Percentiles rank a stretch among this genome's conserved stretches.
These are phyloP conservation scores for Tiliacea citrago DNA, from an alignment of 2,888 invertebrate genomes.

Conservation along the genomic window DNA sequence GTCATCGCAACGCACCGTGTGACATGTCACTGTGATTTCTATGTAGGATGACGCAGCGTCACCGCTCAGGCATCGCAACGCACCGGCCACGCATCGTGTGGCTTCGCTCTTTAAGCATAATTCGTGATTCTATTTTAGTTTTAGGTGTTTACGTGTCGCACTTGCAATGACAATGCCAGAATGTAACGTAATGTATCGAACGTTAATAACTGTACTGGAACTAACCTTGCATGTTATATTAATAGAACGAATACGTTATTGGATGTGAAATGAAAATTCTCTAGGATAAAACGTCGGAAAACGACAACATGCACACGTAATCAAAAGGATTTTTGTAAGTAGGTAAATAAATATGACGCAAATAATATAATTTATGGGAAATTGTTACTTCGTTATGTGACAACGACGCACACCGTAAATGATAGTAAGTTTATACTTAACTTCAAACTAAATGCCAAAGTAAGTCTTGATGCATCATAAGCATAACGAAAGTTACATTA, in stretches of 20 bases:
- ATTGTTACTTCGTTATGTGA: constrained; percentile 48
- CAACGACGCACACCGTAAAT: constrained; percentile 49
- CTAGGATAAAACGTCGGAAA: constrained; percentile 50
- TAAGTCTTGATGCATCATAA: constrained; percentile 30
- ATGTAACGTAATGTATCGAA: constrained; percentile 51
- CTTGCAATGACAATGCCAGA: constrained; percentile 53
- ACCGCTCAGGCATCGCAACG: too few species aligned
- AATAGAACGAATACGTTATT: constrained; percentile 55
- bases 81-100: too few species aligned
- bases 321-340: constrained; percentile 61
- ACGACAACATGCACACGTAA: constrained; percentile 70
- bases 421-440: constrained; percentile 58
- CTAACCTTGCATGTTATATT: constrained; percentile 50
- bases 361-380: constrained; percentile 39
- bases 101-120: constrained; percentile 6
- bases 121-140: constrained; percentile 54
- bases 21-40: too few species aligned
- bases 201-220: constrained; percentile 53
- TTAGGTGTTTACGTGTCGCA: constrained; percentile 42
- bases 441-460: constrained; percentile 39
- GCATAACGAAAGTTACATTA: constrained; percentile 41
- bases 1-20: too few species aligned
- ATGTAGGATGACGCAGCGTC: too few species aligned
- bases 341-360: constrained; percentile 54
- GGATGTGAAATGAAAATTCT: constrained; percentile 52